phyloP scores from a whole-genome alignment of 2,888 invertebrate genomes.

The Acanthosepion pharaonis region DNA sequence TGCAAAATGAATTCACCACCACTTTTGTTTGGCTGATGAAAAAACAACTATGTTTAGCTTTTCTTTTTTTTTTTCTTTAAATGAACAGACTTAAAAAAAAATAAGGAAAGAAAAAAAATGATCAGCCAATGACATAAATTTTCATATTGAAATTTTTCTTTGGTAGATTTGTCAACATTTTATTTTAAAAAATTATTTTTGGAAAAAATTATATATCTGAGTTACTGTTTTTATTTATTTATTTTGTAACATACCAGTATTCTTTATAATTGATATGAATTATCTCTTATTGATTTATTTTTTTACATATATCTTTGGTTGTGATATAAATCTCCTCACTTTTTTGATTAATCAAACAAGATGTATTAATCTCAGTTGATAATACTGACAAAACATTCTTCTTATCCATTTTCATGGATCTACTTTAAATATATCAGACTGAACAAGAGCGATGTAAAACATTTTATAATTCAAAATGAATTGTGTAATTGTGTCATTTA shows the following conservation, averaged over 20 bases:
- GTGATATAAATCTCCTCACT: slow-evolving; percentile 2
- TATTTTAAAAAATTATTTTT: background rate
- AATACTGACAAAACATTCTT: background rate
- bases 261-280: slow-evolving; percentile 10
- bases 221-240: background rate
- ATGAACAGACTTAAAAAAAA: background rate
- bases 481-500: background rate
- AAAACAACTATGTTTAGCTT: too few species aligned
- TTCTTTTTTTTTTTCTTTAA: too few species aligned
- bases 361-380: background rate
- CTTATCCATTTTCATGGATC: background rate
- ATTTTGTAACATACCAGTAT: background rate
- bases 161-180: background rate
- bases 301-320: background rate
- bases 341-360: background rate
- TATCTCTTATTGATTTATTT: slow-evolving; percentile 15
- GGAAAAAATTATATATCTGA: slow-evolving; percentile 33
- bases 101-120: background rate
- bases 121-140: background rate
- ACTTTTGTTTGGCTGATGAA: background rate
- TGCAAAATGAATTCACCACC: background rate
- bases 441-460: background rate
- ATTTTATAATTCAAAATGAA: background rate
- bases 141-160: background rate
- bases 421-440: background rate